Evolutionary conservation across 2,888 invertebrate genomes (phyloP).

Genomic region (Lasius platythorax): DNA sequence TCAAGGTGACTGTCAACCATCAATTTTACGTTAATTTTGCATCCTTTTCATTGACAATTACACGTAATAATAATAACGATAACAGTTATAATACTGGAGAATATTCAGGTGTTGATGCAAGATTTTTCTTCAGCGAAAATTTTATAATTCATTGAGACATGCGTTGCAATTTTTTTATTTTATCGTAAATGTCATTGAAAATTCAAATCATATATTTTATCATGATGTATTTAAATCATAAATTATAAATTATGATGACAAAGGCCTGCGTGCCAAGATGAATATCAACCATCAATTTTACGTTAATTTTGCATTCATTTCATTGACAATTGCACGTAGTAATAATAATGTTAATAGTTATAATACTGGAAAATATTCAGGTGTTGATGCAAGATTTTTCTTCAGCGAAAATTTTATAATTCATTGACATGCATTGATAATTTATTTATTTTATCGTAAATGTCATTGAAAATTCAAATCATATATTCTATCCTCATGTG

Average conservation of each 20-base stretch:
- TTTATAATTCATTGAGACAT: background rate
- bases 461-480: too few relatives aligned
- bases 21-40: background rate
- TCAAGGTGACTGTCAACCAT: slow-evolving; percentile 78
- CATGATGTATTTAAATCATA: too few relatives aligned
- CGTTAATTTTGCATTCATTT: background rate
- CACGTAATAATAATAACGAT: background rate
- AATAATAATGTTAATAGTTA: background rate
- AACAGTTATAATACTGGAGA: background rate
- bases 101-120: background rate
- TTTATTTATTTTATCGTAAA: background rate
- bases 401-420: background rate
- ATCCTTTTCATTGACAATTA: background rate
- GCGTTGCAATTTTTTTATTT: background rate
- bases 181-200: background rate
- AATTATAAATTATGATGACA: slow-evolving; percentile 85
- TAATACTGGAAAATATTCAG: background rate
- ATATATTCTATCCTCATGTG: too few relatives aligned
- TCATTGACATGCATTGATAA: background rate
- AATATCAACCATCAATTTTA: background rate
- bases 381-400: background rate
- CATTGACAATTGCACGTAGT: background rate
- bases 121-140: background rate
- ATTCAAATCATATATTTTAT: too few relatives aligned
- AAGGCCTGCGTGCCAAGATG: slow-evolving; percentile 90